Evolutionary conservation across 2,113 vertebrate genomes (phyloP).

Genomic region (Lathamus discolor): DNA sequence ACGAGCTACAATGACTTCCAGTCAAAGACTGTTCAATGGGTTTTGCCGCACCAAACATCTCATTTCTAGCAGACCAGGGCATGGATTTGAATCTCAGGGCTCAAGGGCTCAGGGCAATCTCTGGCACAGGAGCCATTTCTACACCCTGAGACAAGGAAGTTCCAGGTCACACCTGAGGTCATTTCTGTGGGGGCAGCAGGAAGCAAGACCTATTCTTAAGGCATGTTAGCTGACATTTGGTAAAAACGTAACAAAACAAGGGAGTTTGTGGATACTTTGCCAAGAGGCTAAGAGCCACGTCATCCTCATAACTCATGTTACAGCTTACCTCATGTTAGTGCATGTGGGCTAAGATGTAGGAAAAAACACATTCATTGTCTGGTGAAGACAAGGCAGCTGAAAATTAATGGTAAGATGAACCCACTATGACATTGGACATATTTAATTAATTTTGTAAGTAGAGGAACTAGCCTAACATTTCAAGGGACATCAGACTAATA

Average conservation of each 20-base stretch:
- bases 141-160: background rate
- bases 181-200: background rate
- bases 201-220: constrained; percentile 5
- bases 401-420: background rate
- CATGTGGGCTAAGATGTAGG: background rate
- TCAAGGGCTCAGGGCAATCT: background rate
- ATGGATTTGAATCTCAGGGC: background rate
- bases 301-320: background rate
- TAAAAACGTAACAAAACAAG: background rate
- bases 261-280: background rate
- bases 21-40: rapidly evolving
- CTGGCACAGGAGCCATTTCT: background rate
- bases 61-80: background rate
- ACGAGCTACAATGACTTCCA: background rate
- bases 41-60: background rate
- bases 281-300: background rate
- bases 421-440: background rate
- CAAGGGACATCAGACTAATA: background rate
- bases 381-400: background rate
- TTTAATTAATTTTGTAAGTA: background rate
- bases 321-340: background rate
- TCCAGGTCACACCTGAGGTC: background rate
- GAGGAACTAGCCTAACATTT: background rate
- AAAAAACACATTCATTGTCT: background rate
- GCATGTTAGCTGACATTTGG: background rate